Evolutionary conservation across 1,140 invertebrate genomes (phyloP).

Genomic region (Scaptomyza pallida): DNA sequence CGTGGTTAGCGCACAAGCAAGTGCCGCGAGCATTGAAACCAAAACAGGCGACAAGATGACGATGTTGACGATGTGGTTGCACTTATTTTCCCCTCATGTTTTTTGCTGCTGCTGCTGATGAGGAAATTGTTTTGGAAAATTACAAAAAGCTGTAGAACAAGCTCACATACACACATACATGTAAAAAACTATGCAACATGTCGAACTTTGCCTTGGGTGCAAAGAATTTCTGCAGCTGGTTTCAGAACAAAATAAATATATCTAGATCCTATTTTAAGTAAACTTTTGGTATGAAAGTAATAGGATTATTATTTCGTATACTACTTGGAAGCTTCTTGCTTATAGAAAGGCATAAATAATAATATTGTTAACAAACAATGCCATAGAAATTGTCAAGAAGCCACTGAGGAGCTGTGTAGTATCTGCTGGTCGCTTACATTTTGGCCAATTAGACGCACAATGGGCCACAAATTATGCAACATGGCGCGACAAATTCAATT

Average conservation of each 20-base stretch:
- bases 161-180: background rate
- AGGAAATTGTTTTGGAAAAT: slow-evolving; percentile 77
- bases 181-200: background rate
- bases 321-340: background rate
- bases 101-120: slow-evolving; percentile 53
- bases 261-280: background rate
- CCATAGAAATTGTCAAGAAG: background rate
- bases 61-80: slow-evolving; percentile 63
- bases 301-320: too few species aligned
- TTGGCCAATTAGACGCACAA: slow-evolving; percentile 77
- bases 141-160: slow-evolving; percentile 36
- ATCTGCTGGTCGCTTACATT: slow-evolving; percentile 44
- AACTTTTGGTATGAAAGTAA: background rate
- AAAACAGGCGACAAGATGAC: slow-evolving; percentile 58
- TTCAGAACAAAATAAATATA: background rate
- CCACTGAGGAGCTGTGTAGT: slow-evolving; percentile 11
- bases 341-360: slow-evolving; percentile 11
- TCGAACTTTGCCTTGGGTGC: background rate
- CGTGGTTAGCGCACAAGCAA: slow-evolving; percentile 36
- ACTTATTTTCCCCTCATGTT: slow-evolving; percentile 34
- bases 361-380: slow-evolving; percentile 6
- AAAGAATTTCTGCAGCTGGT: too few species aligned
- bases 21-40: slow-evolving; percentile 66
- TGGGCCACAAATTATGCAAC: slow-evolving; percentile 76
- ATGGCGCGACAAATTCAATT: slow-evolving; percentile 80